Evolutionary conservation across 1,140 invertebrate genomes (phyloP).

Genomic region (Coboldia fuscipes): DNA sequence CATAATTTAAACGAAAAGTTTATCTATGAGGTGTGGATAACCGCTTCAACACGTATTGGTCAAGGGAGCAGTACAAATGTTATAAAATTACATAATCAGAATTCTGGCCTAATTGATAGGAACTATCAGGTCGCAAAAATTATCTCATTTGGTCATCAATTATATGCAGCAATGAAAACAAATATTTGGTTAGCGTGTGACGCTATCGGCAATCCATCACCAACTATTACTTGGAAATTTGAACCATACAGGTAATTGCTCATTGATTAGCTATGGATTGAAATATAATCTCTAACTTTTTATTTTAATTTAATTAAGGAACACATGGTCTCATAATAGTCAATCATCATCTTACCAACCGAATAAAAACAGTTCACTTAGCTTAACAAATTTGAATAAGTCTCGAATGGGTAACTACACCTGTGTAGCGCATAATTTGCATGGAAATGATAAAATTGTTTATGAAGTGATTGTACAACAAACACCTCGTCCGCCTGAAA

Average conservation of each 20-base stretch:
- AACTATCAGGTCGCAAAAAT: constrained; percentile 33
- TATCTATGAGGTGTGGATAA: constrained; percentile 42
- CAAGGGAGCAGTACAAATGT: constrained; percentile 30
- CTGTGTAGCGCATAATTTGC: constrained; percentile 32
- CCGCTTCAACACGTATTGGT: constrained; percentile 32
- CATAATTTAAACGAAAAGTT: constrained; percentile 28
- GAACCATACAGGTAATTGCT: too few relatives aligned
- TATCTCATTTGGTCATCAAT: constrained; percentile 30
- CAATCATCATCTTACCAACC: too few relatives aligned
- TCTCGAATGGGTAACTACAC: constrained; percentile 44
- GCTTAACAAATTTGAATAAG: too few relatives aligned
- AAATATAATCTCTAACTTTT: too few relatives aligned
- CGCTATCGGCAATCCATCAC: constrained; percentile 31
- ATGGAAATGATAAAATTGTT: constrained; percentile 34
- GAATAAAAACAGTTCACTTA: too few relatives aligned
- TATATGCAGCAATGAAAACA: constrained; percentile 27
- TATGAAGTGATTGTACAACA: constrained; percentile 41
- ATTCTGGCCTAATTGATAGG: too few relatives aligned
- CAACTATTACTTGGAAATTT: constrained; percentile 27
- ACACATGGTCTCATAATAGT: too few relatives aligned
- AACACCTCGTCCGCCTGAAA: constrained; percentile 36
- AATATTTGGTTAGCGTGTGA: constrained; percentile 33
- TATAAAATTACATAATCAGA: constrained; percentile 27
- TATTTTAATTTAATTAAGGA: too few relatives aligned
- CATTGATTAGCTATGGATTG: too few relatives aligned